phyloP scores from a whole-genome alignment of 2,888 invertebrate genomes.

The Coelogynopora nodosa region DNA sequence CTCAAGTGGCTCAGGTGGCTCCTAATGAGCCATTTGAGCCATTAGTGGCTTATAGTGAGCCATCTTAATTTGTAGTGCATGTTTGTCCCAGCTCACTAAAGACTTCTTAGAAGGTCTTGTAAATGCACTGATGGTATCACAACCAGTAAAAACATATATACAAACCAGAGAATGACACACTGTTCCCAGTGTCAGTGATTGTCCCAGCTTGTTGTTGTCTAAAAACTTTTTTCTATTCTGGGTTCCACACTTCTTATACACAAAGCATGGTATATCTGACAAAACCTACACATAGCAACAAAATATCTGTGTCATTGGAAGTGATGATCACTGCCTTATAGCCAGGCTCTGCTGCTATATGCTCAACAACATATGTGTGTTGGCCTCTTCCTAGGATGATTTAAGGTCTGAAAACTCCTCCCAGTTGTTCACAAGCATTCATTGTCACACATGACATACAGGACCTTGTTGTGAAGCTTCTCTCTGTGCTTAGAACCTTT shows the following conservation, averaged over 20 bases:
- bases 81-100: no score
- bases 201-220: not conserved
- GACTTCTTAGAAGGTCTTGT: not conserved
- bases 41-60: no score
- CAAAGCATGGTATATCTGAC: conserved; percentile 31
- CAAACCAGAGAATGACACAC: not conserved
- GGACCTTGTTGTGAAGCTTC: conserved; percentile 42
- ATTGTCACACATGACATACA: conserved; percentile 47
- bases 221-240: not conserved
- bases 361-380: conserved; percentile 47
- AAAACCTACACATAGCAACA: conserved; percentile 46
- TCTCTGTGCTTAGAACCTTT: conserved; percentile 23
- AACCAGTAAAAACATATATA: not conserved
- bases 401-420: conserved; percentile 40
- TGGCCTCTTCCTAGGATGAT: conserved; percentile 48
- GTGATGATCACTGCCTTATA: conserved; percentile 45
- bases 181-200: not conserved
- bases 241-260: conserved; percentile 47
- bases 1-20: no score
- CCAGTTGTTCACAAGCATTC: conserved; percentile 42
- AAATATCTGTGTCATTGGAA: conserved; percentile 49
- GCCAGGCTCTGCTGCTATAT: conserved; percentile 47
- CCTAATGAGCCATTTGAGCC: no score
- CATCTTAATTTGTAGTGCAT: no score
- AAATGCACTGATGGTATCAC: not conserved